These are phyloP conservation scores for Diabrotica undecimpunctata DNA, from an alignment of 1,140 invertebrate species.

Conservation along the genomic window DNA sequence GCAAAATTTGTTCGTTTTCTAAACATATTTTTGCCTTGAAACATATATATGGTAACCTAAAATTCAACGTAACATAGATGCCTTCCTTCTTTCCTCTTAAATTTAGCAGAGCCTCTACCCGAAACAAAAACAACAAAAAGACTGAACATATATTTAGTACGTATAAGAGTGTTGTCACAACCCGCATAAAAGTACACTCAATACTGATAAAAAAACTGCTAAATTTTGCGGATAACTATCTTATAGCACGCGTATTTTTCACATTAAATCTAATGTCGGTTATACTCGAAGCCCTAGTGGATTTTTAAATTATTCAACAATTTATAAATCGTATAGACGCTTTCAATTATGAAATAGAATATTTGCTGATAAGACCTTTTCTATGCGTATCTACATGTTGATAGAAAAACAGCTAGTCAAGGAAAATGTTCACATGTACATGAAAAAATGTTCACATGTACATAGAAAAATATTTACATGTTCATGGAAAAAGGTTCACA, in stretches of 20 bases:
- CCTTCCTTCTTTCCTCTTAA: conserved; percentile 19
- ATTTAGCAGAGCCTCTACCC: conserved; percentile 16
- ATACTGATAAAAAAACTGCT: conserved; percentile 30
- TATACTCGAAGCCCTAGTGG: neutral
- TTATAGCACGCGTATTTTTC: neutral
- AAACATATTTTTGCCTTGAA: conserved; percentile 8
- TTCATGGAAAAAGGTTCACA: too few species aligned
- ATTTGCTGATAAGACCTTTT: too few species aligned
- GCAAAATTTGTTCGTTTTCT: neutral
- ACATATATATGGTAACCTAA: conserved; percentile 20
- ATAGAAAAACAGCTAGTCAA: too few species aligned
- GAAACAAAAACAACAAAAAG: neutral
- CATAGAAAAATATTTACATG: too few species aligned
- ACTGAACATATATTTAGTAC: conserved; percentile 13
- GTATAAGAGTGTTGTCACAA: conserved; percentile 32
- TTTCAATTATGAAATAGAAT: too few species aligned
- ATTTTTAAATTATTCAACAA: neutral
- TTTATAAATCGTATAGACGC: neutral
- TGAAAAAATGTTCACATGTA: too few species aligned
- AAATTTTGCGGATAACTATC: conserved; percentile 11
- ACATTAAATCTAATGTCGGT: conserved; percentile 10
- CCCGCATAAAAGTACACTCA: conserved; percentile 34
- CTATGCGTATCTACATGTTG: too few species aligned
- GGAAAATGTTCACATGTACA: too few species aligned
- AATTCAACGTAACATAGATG: conserved; percentile 3